A percentile compares a stretch with the other conserved stretches of the same genome.
Conservation (phyloP, 1,140 invertebrate genomes). For the Portunus trituberculatus region DNA sequence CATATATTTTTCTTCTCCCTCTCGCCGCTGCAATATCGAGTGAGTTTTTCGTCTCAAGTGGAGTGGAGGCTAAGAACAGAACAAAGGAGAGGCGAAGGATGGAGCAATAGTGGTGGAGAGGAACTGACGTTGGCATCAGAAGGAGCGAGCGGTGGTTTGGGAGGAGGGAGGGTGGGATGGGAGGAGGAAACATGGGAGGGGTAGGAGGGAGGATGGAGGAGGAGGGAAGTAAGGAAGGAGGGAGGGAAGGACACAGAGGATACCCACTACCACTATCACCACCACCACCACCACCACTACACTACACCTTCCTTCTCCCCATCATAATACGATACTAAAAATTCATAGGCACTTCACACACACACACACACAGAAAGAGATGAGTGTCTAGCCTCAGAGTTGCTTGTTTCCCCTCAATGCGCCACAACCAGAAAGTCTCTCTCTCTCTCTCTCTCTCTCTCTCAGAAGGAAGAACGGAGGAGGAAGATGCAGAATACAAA, state of each 20-base stretch:
- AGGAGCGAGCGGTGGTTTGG: slow-evolving; percentile 17
- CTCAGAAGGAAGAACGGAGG: background rate
- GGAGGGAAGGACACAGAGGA: slow-evolving; percentile 2
- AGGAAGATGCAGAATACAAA: no score
- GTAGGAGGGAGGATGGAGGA: background rate
- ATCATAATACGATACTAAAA: background rate
- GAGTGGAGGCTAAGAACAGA: background rate
- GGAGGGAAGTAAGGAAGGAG: background rate
- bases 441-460: no score
- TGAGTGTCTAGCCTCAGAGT: background rate
- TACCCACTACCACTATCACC: slow-evolving; percentile 38
- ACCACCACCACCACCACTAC: background rate
- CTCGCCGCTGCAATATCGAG: background rate
- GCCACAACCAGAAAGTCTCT: background rate
- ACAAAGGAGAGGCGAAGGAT: background rate
- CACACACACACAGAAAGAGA: background rate
- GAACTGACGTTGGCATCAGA: background rate
- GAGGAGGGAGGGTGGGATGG: background rate
- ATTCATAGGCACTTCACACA: slow-evolving; percentile 23
- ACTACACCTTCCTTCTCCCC: background rate
- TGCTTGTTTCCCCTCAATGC: background rate
- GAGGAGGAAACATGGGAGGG: background rate
- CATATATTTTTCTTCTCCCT: background rate
- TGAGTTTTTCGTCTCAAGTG: background rate
- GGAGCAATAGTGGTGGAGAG: slow-evolving; percentile 1